Evolutionary conservation across 2,113 vertebrate genomes (phyloP).

Genomic region (Dasyprocta punctata): DNA sequence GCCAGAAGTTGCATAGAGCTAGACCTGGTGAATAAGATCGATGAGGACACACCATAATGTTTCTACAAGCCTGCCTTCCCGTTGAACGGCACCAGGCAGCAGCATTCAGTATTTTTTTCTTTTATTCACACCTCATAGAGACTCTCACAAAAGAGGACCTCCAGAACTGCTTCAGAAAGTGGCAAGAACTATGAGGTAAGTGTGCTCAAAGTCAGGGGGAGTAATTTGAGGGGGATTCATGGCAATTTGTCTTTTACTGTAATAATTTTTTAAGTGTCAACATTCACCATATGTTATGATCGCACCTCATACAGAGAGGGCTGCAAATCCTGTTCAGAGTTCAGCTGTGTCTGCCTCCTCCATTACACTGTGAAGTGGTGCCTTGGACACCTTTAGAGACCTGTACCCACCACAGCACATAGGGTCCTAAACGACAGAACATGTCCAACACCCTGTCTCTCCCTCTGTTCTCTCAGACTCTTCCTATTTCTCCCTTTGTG

Average conservation of each 20-base stretch:
- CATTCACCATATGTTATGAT: background rate
- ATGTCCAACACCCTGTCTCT: background rate
- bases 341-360: background rate
- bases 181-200: background rate
- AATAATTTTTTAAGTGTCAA: background rate
- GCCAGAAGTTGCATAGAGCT: background rate
- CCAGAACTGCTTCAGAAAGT: background rate
- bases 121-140: background rate
- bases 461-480: background rate
- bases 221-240: background rate
- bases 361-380: background rate
- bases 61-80: background rate
- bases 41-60: background rate
- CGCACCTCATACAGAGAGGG: background rate
- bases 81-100: background rate
- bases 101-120: background rate
- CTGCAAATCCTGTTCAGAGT: background rate
- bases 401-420: background rate
- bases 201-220: background rate
- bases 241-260: background rate
- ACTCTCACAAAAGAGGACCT: background rate
- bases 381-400: background rate
- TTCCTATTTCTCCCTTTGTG: background rate
- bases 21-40: background rate
- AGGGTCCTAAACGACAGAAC: background rate